Base-by-base conservation (phyloP, 2,888 invertebrate species). In the Dicyrtoma fusca region DNA sequence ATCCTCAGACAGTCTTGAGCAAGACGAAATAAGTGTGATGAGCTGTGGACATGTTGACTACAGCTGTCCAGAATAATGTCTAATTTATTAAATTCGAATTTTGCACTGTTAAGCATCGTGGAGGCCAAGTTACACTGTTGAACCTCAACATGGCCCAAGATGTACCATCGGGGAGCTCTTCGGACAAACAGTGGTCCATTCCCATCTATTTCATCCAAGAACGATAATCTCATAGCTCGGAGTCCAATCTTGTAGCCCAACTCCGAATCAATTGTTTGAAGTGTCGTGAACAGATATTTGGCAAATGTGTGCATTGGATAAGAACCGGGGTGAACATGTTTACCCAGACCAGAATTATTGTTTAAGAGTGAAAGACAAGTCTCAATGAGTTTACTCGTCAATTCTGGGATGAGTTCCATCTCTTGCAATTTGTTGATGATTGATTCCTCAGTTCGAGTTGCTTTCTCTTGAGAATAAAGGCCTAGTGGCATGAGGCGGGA, bases 221-320 rank as follows among this genome's bases (percentile, higher is more conserved):
- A 89, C 0, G 92, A 91, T 74, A 92, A 83, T 80, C 88, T 86
- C 90, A 93, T 91, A 42, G 92, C 92, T 61, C 92, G 83, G 55
- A 92, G 83, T 0, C 92, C 92, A 13, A 92, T 89, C 75, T 89
- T 87, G 82, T 92, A 93, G 0, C 92, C 92, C 77, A 93, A 86
- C 81, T 92, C 92, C 0, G 90, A 88, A 82, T 92, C 91, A 77
- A 88, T 88, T 61, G 90, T 89, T 81, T 92, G 85, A 76, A 93
- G 85, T 26, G 91, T 89, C 42, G 90, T 88, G 85, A 93, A 93
- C 77, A 92, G 86, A 84, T 90, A 92, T 77, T 91, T 84, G 11
- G 92, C 92, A 84, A 92, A 92, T 53, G 91, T 92, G 83, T 93
- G 92, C 87, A 92, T 92, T 19, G 93, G 92, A 78, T 91, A 90